Evolutionary conservation across 2,113 vertebrate genomes (phyloP).

Genomic region (Syngnathus scovelli): DNA sequence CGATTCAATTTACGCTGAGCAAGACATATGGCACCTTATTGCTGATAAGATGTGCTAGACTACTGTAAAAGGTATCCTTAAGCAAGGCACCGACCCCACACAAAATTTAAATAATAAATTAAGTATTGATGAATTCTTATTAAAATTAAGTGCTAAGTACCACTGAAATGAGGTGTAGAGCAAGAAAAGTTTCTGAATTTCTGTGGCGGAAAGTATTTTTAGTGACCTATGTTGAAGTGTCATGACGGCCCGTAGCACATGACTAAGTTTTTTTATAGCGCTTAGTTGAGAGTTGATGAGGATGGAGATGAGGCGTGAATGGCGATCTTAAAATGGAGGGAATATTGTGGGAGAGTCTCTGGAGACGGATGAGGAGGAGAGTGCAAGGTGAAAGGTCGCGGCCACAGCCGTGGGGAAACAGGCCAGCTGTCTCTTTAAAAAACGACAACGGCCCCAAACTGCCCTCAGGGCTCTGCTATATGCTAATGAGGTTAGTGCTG

Average conservation of each 20-base stretch:
- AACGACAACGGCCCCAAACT: slow-evolving; percentile 66
- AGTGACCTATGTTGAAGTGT: neutral
- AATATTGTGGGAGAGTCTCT: slow-evolving; percentile 49
- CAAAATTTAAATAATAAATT: neutral
- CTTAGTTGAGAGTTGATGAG: neutral
- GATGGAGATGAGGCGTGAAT: slow-evolving; percentile 36
- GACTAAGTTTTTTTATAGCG: neutral
- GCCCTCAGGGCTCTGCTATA: slow-evolving; percentile 57
- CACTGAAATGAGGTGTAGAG: neutral
- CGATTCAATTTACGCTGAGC: no score
- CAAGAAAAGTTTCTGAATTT: neutral
- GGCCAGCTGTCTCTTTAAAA: slow-evolving; percentile 77
- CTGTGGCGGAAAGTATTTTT: neutral
- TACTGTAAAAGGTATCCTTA: neutral
- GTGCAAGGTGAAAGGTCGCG: slow-evolving; percentile 63
- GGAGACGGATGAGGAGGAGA: slow-evolving; percentile 53
- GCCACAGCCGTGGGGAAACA: slow-evolving; percentile 53
- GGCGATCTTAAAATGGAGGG: slow-evolving; percentile 59
- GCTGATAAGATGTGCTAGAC: neutral
- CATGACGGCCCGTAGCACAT: neutral
- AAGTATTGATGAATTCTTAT: no score
- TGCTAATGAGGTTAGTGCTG: slow-evolving; percentile 74
- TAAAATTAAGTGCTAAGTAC: neutral
- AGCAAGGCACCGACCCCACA: no score
- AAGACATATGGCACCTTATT: no score